Conservation (phyloP, 1,140 invertebrate species). For the Penaeus japonicus region DNA sequence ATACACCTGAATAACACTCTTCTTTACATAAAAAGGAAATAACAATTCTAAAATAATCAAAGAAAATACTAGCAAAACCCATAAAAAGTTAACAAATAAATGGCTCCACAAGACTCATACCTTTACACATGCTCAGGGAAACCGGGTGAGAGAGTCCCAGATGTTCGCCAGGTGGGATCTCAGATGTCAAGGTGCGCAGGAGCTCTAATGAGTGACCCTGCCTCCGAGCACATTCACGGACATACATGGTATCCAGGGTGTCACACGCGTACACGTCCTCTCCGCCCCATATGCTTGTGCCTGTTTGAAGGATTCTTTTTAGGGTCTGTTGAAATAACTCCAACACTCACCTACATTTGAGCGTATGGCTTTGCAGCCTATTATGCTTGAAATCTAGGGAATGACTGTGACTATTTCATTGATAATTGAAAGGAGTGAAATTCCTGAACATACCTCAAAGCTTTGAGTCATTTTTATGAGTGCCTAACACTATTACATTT, state of each 20-base stretch:
- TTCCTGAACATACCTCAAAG: too few species aligned
- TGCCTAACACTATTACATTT: too few species aligned
- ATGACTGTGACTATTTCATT: too few species aligned
- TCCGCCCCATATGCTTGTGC: slow-evolving; percentile 59
- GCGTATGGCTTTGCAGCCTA: too few species aligned
- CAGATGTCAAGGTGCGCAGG: slow-evolving; percentile 59
- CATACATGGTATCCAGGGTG: slow-evolving; percentile 63
- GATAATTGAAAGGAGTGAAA: too few species aligned
- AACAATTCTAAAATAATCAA: neutral
- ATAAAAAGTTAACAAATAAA: neutral
- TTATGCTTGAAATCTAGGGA: too few species aligned
- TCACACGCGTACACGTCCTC: slow-evolving; percentile 61
- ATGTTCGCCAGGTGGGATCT: slow-evolving; percentile 58
- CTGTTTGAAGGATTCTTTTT: slow-evolving; percentile 52
- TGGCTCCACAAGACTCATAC: slow-evolving; percentile 49
- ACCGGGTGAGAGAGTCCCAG: slow-evolving; percentile 63
- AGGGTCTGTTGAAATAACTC: neutral
- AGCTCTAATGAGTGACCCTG: slow-evolving; percentile 60
- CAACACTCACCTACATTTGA: neutral
- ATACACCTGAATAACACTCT: too few species aligned
- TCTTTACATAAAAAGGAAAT: neutral
- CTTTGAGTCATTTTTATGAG: too few species aligned
- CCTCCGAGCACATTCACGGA: slow-evolving; percentile 59
- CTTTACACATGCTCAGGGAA: slow-evolving; percentile 62
- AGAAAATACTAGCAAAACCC: neutral